Evolutionary conservation across 2,797 vertebrate genomes (phyloP).

Genomic region (Florisuga fusca): DNA sequence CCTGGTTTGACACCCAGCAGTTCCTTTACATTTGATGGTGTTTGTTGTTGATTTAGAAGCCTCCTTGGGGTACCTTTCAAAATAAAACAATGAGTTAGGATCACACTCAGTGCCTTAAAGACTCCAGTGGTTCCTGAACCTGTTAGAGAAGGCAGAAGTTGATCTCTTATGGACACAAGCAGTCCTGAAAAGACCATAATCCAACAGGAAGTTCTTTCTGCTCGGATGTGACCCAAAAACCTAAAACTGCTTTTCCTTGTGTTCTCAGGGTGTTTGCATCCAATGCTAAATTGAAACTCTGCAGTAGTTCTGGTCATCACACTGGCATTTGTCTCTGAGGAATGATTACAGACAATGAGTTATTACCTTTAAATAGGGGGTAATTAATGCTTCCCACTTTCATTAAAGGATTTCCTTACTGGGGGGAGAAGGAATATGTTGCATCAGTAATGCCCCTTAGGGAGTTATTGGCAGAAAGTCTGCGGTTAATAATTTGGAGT

Average conservation of each 20-base stretch:
- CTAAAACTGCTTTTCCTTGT: neutral
- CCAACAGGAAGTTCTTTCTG: neutral
- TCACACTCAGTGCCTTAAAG: neutral
- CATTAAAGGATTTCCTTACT: slow-evolving; percentile 41
- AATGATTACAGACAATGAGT: slow-evolving; percentile 50
- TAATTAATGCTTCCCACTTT: slow-evolving; percentile 55
- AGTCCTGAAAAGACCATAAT: neutral
- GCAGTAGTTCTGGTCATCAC: slow-evolving; percentile 31
- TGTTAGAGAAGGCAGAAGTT: neutral
- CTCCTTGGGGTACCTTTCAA: neutral
- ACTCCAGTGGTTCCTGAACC: neutral
- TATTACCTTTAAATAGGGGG: slow-evolving; percentile 54
- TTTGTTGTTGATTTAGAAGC: neutral
- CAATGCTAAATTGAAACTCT: neutral
- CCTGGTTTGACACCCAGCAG: neutral
- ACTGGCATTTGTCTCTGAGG: slow-evolving; percentile 15
- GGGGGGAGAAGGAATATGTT: slow-evolving; percentile 15
- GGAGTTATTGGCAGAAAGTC: slow-evolving; percentile 61
- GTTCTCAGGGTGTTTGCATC: neutral
- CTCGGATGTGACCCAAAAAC: neutral
- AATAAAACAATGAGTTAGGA: too few species aligned
- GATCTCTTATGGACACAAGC: neutral
- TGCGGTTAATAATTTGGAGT: slow-evolving; percentile 44
- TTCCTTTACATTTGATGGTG: neutral
- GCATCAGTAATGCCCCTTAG: slow-evolving; percentile 8